Evolutionary conservation across 1,140 invertebrate genomes (phyloP).

Genomic region (Bombus waltoni): DNA sequence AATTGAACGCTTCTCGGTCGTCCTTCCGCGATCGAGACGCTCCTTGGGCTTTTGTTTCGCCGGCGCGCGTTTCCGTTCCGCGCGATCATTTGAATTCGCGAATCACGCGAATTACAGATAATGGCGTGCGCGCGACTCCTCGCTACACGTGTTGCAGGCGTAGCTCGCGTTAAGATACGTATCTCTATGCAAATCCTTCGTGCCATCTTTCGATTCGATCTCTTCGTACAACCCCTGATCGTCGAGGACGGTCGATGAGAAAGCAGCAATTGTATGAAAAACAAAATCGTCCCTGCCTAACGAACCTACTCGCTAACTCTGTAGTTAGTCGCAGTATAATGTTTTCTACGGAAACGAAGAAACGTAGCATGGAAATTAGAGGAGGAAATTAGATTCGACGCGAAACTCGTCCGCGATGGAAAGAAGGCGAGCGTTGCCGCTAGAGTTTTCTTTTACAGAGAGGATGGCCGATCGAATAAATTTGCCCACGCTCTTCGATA

Average conservation of each 20-base stretch:
- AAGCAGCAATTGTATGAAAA: constrained; percentile 35
- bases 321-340: neutral
- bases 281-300: neutral
- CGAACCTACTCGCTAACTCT: neutral
- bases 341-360: no score
- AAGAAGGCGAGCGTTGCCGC: no score
- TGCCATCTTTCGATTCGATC: constrained; percentile 26
- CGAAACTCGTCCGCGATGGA: neutral
- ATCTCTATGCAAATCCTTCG: constrained; percentile 27
- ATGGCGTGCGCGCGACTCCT: neutral
- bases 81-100: constrained; percentile 49
- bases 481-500: no score
- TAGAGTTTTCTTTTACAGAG: no score
- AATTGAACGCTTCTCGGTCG: constrained; percentile 51
- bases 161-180: constrained; percentile 28
- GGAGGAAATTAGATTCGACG: neutral
- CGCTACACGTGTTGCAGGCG: constrained; percentile 25
- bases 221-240: neutral
- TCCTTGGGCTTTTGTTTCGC: constrained; percentile 25
- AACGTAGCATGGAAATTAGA: neutral
- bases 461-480: no score
- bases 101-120: constrained; percentile 45
- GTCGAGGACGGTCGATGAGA: constrained; percentile 15
- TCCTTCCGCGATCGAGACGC: constrained; percentile 38
- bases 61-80: constrained; percentile 38